Base-by-base conservation (phyloP, 1,140 invertebrate species). In the Drosophila bocki region DNA sequence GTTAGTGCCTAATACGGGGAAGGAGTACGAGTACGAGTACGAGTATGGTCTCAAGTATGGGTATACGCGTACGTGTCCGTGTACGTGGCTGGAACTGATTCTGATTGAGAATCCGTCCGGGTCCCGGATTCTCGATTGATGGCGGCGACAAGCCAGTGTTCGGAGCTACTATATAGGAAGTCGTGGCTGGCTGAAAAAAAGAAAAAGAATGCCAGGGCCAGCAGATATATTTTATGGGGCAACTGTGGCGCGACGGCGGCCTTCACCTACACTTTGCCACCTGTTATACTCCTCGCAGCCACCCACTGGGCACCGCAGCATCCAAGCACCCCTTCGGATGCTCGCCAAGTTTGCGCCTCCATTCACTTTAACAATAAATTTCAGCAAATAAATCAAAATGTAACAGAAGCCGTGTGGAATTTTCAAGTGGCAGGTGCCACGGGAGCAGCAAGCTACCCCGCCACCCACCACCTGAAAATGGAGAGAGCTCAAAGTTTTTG, bases 351-450 rank as follows among this genome's bases (percentile, higher is more conserved):
- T 78, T 78, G 75, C 75, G 75, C 75, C 75, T 69, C 44, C 76
- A 78, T 78, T 71, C 79, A 77, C 72, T 80, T 87, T 78, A 72
- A 87, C 84, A 87, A 87, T 87, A 87, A 87, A 87, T 87, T 87
- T 87, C 80, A 83, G 84, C 83, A 87, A 87, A 87, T 87, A 87
- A 87, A 87, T 87, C 84, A 87, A 87, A 87, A 88, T 87, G 83
- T 88, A 83, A 87, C 80, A 82, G 80, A 82, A 87, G 83, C 83
- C 80, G 76, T 75, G 83, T 72, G 84, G 77, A 80, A 87, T 87
- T 88, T 87, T 80, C 72, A 87, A 87, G 84, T 82, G 80, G 63
- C 83, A 87, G 83, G 83, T 87, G 83, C 67, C 68, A 53, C 75
- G 45, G 37, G 13, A 56, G 48, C 12, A 26, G 37, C 47, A 51